Conservation (phyloP, 2,888 invertebrate genomes). For the Lochmaea capreae region DNA sequence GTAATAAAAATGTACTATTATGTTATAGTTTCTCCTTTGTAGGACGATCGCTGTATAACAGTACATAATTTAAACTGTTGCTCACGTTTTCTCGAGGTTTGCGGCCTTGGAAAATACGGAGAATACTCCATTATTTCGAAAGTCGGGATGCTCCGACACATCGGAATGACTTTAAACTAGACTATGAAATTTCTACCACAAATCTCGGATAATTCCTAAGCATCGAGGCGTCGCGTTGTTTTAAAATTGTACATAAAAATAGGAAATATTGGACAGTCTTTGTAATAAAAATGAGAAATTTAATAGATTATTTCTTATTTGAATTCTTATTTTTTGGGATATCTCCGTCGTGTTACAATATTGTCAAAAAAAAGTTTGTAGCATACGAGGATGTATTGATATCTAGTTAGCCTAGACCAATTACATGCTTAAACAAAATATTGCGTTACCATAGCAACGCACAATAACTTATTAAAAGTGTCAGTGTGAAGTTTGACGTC, state of each 20-base stretch:
- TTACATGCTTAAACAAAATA: too few species aligned
- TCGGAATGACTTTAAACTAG: constrained; percentile 6
- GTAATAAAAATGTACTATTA: constrained; percentile 6
- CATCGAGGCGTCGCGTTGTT: background rate
- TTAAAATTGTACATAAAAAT: background rate
- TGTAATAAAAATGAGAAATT: too few species aligned
- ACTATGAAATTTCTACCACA: background rate
- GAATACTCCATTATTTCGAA: constrained; percentile 23
- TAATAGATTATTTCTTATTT: too few species aligned
- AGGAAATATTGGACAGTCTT: background rate
- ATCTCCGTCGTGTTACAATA: too few species aligned
- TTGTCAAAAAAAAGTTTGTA: too few species aligned
- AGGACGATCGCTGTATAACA: background rate
- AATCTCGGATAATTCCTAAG: background rate
- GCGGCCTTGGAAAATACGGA: constrained; percentile 5
- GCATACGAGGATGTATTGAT: too few species aligned
- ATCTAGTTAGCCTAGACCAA: too few species aligned
- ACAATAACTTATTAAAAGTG: too few species aligned
- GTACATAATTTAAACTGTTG: constrained; percentile 40
- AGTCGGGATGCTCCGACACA: background rate
- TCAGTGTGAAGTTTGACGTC: too few species aligned
- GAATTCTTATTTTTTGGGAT: too few species aligned
- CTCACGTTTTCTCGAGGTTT: constrained; percentile 26
- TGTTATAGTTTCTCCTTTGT: background rate
- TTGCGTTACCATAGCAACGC: too few species aligned